These are phyloP conservation scores for Torymus tubicola DNA, from an alignment of 2,888 invertebrate species.

Conservation along the genomic window DNA sequence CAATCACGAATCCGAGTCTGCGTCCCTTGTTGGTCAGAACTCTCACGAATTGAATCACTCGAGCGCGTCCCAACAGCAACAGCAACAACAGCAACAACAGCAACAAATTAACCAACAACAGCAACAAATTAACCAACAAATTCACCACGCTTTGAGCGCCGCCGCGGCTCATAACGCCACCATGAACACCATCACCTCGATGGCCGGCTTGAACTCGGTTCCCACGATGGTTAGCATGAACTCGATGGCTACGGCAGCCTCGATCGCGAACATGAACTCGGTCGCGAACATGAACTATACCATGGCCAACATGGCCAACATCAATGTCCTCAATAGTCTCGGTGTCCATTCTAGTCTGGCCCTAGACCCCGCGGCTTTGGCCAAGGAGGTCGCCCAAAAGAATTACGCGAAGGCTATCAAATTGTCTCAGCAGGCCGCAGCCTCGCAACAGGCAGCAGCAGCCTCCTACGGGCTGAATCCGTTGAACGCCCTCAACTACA, in stretches of 20 bases:
- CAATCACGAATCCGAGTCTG: slow-evolving; percentile 71
- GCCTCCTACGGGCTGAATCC: slow-evolving; percentile 74
- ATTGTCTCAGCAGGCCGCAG: slow-evolving; percentile 77
- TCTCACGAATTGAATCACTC: slow-evolving; percentile 75
- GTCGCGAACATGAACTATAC: slow-evolving; percentile 66
- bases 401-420: slow-evolving; percentile 88
- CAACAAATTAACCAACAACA: slow-evolving; percentile 64
- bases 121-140: slow-evolving; percentile 71
- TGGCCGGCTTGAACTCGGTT: slow-evolving; percentile 68
- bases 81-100: slow-evolving; percentile 69
- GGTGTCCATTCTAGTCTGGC: slow-evolving; percentile 55
- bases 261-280: slow-evolving; percentile 64
- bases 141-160: slow-evolving; percentile 73
- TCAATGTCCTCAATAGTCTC: slow-evolving; percentile 68
- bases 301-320: slow-evolving; percentile 69
- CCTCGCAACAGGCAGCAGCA: slow-evolving; percentile 60
- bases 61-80: slow-evolving; percentile 63
- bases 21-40: slow-evolving; percentile 64
- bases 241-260: slow-evolving; percentile 63
- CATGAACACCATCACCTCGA: slow-evolving; percentile 66
- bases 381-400: slow-evolving; percentile 90
- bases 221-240: slow-evolving; percentile 65
- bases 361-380: slow-evolving; percentile 82
- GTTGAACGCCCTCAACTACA: slow-evolving; percentile 82
- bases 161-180: slow-evolving; percentile 66